A percentile compares a stretch with the other conserved stretches of the same genome.
These are phyloP conservation scores for Oligia strigilis DNA, from an alignment of 2,888 invertebrate species.

Conservation along the genomic window DNA sequence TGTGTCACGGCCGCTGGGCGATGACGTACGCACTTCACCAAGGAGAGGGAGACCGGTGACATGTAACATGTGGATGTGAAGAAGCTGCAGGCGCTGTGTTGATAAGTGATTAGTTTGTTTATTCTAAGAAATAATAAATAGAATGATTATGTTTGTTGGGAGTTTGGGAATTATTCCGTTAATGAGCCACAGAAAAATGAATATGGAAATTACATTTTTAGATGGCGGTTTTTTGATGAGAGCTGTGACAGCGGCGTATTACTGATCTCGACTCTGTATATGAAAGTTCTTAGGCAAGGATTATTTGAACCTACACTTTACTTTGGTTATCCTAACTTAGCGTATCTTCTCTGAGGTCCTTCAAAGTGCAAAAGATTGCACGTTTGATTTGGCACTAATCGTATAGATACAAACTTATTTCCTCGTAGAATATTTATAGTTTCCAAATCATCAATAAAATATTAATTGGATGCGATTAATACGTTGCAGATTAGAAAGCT, in stretches of 20 bases:
- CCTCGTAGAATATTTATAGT: neutral
- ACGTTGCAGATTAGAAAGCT: slow-evolving; percentile 18
- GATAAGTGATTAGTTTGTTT: slow-evolving; percentile 56
- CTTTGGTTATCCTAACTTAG: neutral
- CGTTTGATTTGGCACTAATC: neutral
- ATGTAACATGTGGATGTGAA: slow-evolving; percentile 69
- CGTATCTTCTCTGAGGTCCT: neutral
- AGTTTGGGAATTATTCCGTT: neutral
- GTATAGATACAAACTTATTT: neutral
- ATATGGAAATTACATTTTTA: neutral
- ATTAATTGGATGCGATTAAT: slow-evolving; percentile 8
- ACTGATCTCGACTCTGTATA: neutral
- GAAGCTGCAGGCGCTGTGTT: slow-evolving; percentile 60
- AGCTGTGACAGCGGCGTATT: neutral
- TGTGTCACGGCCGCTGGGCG: slow-evolving; percentile 58
- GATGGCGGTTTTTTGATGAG: neutral
- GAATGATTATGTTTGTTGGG: slow-evolving; percentile 5
- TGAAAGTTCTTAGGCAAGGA: neutral
- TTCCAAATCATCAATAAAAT: neutral
- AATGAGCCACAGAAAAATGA: neutral
- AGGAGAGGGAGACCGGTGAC: slow-evolving; percentile 64
- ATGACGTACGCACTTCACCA: slow-evolving; percentile 70
- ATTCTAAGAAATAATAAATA: slow-evolving; percentile 33
- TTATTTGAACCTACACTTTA: neutral
- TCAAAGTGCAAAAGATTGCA: neutral